phyloP scores from a whole-genome alignment of 2,113 vertebrate genomes.

The Oncorhynchus keta region DNA sequence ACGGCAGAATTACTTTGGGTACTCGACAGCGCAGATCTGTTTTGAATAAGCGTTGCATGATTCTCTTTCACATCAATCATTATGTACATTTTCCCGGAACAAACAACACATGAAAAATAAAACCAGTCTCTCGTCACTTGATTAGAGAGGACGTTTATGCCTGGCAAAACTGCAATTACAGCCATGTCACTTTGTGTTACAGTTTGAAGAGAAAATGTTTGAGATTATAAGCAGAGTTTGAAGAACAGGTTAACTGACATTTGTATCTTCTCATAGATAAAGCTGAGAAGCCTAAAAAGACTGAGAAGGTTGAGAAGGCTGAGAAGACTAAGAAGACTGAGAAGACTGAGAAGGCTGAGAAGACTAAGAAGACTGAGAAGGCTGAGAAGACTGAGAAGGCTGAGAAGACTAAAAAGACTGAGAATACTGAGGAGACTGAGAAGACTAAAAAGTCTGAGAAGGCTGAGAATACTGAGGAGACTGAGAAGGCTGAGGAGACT shows the following conservation, averaged over 20 bases:
- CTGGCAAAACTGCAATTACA: constrained; percentile 35
- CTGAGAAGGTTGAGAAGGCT: constrained; percentile 35
- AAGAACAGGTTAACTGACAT: constrained; percentile 2
- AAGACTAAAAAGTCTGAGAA: constrained; percentile 32
- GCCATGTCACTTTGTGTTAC: constrained; percentile 32
- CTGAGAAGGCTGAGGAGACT: constrained; percentile 25
- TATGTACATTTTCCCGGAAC: constrained; percentile 22
- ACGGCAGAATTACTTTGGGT: constrained; percentile 15
- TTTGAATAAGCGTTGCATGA: constrained; percentile 15
- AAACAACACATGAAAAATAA: constrained; percentile 19
- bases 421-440: constrained; percentile 24
- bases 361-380: too few species aligned
- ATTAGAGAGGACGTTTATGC: constrained; percentile 30
- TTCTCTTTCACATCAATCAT: constrained; percentile 13
- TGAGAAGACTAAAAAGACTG: too few species aligned
- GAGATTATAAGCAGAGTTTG: background rate
- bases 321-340: background rate
- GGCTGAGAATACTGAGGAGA: constrained; percentile 29
- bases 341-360: too few species aligned
- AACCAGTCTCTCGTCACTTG: constrained; percentile 28
- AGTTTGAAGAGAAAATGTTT: background rate
- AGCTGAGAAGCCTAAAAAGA: constrained; percentile 14
- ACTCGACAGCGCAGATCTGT: constrained; percentile 8
- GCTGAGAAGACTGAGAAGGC: rapidly evolving
- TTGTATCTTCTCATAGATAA: constrained; percentile 40